Evolutionary conservation across 2,797 vertebrate genomes (phyloP), one percentile per base, ranked within the genome.

Genomic region (Anabas testudineus): DNA sequence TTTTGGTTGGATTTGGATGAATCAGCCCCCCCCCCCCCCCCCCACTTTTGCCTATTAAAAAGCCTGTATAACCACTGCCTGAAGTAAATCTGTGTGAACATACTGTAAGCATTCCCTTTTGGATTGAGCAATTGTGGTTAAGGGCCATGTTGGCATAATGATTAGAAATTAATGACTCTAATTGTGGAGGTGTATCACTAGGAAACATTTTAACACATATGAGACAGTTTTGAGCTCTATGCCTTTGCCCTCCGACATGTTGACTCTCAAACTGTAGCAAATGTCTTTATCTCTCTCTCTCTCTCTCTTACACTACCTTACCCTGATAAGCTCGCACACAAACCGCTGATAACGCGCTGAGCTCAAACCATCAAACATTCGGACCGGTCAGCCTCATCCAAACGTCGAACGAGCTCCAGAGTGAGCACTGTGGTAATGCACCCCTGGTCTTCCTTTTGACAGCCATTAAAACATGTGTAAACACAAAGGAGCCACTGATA

Each of bases 381-480:
- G 51, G 41, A 65, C 64, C 36, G 43, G 53, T 42, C 36, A n/a
- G 16, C 36, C 68, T 76, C 69, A 19, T 61, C 57, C 7, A 12
- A 41, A 79, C 13, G 16, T 67, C 67, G 53, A 76, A 82, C n/a
- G 63, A 34, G 42, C 53, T 68, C 62, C 68, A 47, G 36, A 43
- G 42, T n/a, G 15, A 36, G 47, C 28, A 19, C 43, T 45, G 58
- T 46, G 74, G 60, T 59, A 45, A 62, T 47, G 45, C 32, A 52
- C 47, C 39, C 45, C 64, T 71, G 68, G 59, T 77, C 67, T 75
- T 85, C 77, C 72, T 82, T n/a, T n/a, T 85, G 76, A 79, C 85
- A 86, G 75, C 72, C 18, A 10, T 83, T 87, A 73, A 89, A 91
- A 82, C 80, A 88, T 90, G 72, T 82, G 78, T 84, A 86, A 81